Base-by-base conservation (phyloP, 2,888 invertebrate species). In the Camponotus fellah region DNA sequence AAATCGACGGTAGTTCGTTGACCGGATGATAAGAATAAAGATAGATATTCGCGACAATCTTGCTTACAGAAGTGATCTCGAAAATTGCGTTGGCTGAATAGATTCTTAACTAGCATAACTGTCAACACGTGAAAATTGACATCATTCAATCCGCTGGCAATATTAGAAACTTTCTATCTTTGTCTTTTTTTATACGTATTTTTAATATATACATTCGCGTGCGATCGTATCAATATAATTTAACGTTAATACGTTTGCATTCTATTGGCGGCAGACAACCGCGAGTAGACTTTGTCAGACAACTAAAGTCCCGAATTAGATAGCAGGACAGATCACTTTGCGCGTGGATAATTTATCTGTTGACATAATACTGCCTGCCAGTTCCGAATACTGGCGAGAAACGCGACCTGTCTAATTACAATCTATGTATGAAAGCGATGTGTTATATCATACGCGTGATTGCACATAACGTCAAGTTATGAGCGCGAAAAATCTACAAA, bases 211-310 rank as follows among this genome's bases (percentile, higher is more conserved):
- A 56, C 49, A 53, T 46, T 26, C 56, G 21, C 26, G 8, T 53
- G 40, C 53, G 17, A 32, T 3, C 12, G 34, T 60, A 74, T 26
- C 37, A 1, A 46, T 80, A 77, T 84, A 74, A 86, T 80, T 83
- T 83, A 86, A 64, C 82, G n/a, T n/a, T n/a, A n/a, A 72, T 83
- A 85, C 34, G 62, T 40, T 46, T 76, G 85, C 80, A 66, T 82
- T 76, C 75, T 43, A 81, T 79, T 81, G 74, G 60, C 56, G 43
- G 62, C 66, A 74, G 80, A 84, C 80, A 76, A 81, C 68, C 46
- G 56, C 53, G 40, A 74, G 72, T 77, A 74, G 80, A 84, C 74
- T 85, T 64, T 26, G 49, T 46, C 2, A 64, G 65, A 79, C 68
- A 74, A 83, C 68, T 34, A 60, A 68, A 34, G 43, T 46, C 34